Percentiles rank a stretch among this genome's conserved stretches.
phyloP scores from a whole-genome alignment of 2,113 vertebrate species.

The Chloebia gouldiae region DNA sequence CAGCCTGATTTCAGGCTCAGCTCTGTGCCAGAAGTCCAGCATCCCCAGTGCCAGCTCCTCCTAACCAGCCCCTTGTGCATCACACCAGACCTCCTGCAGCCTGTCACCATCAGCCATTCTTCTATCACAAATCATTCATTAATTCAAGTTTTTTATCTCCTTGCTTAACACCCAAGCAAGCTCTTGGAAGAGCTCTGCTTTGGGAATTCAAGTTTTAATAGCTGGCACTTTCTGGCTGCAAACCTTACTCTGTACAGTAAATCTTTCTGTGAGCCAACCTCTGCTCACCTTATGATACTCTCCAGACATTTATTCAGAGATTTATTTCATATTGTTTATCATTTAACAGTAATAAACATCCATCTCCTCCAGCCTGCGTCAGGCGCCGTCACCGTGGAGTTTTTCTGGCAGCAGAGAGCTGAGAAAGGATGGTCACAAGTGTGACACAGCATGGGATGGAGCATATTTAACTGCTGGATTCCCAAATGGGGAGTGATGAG shows the following conservation, averaged over 20 bases:
- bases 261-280: not conserved
- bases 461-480: not conserved
- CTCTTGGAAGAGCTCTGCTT: not conserved
- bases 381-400: rapidly evolving
- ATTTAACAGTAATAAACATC: not conserved
- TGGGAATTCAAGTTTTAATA: not conserved
- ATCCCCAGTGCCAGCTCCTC: not conserved
- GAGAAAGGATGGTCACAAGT: not conserved
- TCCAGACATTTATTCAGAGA: not conserved
- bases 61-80: not conserved
- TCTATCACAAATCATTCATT: not conserved
- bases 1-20: not conserved
- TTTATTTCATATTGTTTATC: not conserved
- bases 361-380: rapidly evolving
- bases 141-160: not conserved
- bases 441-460: not conserved
- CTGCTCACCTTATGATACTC: not conserved
- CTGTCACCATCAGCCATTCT: not conserved
- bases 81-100: not conserved
- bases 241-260: not conserved
- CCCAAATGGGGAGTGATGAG: not conserved
- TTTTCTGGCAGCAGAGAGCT: not conserved
- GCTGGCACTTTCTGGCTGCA: not conserved
- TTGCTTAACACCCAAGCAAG: not conserved
- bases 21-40: not conserved